Base-by-base conservation (phyloP, 1,140 invertebrate genomes). In the Diploscapter pachys region DNA sequence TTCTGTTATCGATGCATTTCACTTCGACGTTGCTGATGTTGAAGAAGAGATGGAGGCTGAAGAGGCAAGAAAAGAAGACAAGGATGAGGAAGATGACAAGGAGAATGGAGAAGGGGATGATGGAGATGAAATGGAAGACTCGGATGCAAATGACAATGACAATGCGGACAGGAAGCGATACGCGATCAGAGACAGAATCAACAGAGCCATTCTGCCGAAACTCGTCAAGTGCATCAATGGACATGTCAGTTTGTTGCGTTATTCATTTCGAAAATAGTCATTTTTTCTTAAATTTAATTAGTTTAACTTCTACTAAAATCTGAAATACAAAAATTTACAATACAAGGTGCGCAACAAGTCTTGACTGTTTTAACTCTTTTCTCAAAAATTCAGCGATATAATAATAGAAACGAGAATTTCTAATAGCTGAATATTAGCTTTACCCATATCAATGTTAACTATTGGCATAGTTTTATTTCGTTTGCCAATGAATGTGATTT, bases 1-100 rank as follows among this genome's bases (percentile, higher is more conserved):
- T 0, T 89, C 89, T 2, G 91, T 98, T 70, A 87, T 98, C 52
- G 92, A 96, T 86, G 90, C 91, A 2, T 98, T 97, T 83, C 94
- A 98, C 87, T 98, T 92, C 87, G 92, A 96, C 89, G 86, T 96
- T 52, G 48, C 75, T 52, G 63, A 75, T 0, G 86, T 89, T 31
- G 72, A 73, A 49, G 62, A 70, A 49, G 68, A 52, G 31, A 31
- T 31, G 31, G 31, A 31, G 31, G 31, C 31, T 31, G 31, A 31
- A 31, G 31, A 31, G 31, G 31, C 31, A 31, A 1, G 31, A 31
- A 31, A 31, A 61, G 68, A 70, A 56, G 59, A 31, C 49, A 57
- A 62, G 3, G 67, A 77, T 9, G 53, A 72, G 8, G 55, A 62
- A 11, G 64, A 81, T 52, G 54, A 13, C 51, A 4, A n/a, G 6